These are phyloP conservation scores for Arvicola amphibius DNA, from an alignment of 2,797 vertebrate genomes.

Conservation along the genomic window DNA sequence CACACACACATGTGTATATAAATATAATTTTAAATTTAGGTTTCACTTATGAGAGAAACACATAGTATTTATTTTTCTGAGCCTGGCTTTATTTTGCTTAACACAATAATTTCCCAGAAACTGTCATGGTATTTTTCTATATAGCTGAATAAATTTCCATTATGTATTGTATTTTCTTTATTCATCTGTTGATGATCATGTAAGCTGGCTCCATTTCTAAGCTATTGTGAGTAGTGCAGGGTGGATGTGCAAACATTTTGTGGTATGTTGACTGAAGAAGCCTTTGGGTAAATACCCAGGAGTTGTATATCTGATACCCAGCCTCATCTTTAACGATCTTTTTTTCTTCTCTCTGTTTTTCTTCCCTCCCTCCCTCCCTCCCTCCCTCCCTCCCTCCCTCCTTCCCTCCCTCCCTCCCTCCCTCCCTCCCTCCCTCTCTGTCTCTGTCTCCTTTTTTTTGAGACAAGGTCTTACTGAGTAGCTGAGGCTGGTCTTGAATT, in stretches of 20 bases:
- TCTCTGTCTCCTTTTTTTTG: neutral
- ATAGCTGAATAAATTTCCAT: neutral
- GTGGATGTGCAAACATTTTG: neutral
- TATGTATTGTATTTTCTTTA: neutral
- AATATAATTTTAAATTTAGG: neutral
- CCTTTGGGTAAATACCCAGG: neutral
- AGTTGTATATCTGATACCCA: neutral
- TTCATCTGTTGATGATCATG: neutral
- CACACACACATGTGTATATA: neutral
- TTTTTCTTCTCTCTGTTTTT: accelerated
- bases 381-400: no score
- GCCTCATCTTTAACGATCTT: neutral
- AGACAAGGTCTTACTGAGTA: neutral
- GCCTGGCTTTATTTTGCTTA: neutral
- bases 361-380: no score
- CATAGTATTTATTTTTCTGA: neutral
- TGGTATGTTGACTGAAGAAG: neutral
- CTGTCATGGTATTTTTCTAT: neutral
- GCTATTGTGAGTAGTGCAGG: neutral
- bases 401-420: accelerated
- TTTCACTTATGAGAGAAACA: neutral
- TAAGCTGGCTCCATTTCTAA: neutral
- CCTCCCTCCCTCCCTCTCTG: no score
- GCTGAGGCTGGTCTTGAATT: neutral
- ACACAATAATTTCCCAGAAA: neutral